These are phyloP conservation scores for Selene dorsalis DNA, from an alignment of 2,797 vertebrate species.

Conservation along the genomic window DNA sequence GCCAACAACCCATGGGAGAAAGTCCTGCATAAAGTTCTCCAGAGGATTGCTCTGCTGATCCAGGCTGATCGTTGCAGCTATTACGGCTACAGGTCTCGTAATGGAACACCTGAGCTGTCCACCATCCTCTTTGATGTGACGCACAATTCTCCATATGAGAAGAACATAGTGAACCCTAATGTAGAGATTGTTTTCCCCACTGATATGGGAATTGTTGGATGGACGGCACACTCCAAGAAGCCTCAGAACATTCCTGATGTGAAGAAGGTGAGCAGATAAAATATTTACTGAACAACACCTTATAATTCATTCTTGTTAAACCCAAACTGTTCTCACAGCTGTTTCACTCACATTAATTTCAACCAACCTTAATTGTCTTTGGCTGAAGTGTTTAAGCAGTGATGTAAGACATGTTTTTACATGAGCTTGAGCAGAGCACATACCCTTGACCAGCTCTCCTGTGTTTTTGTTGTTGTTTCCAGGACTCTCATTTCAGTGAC, in stretches of 20 bases:
- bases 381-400: neutral
- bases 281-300: neutral
- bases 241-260: slow-evolving; percentile 89
- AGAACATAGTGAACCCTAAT: slow-evolving; percentile 87
- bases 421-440: neutral
- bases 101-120: slow-evolving; percentile 88
- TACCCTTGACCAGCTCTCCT: neutral
- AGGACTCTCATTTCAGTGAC: slow-evolving; percentile 92
- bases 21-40: slow-evolving; percentile 84
- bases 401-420: neutral
- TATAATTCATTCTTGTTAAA: neutral
- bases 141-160: slow-evolving; percentile 85
- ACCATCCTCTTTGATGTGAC: slow-evolving; percentile 89
- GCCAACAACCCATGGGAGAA: slow-evolving; percentile 78
- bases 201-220: slow-evolving; percentile 91
- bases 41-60: slow-evolving; percentile 87
- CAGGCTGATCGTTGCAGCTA: slow-evolving; percentile 90
- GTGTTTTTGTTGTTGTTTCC: slow-evolving; percentile 42
- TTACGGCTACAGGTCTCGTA: slow-evolving; percentile 86
- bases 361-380: neutral
- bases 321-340: neutral
- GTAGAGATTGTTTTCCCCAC: slow-evolving; percentile 90
- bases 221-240: slow-evolving; percentile 90
- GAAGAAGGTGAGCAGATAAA: slow-evolving; percentile 86
- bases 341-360: neutral